phyloP scores from a whole-genome alignment of 2,888 invertebrate species.

The Tanytarsus gracilentus region DNA sequence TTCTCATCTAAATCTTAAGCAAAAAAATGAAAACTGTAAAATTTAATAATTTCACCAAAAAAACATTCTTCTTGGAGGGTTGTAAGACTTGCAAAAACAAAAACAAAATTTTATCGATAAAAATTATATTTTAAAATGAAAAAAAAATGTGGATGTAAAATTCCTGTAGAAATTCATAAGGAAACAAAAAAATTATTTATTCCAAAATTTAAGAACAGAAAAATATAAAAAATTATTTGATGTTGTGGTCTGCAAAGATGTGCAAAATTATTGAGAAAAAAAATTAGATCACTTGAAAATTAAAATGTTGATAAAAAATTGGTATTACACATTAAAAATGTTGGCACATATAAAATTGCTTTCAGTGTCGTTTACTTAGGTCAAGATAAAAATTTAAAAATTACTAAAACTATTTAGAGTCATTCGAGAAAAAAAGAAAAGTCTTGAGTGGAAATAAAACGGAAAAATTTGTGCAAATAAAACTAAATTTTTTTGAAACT shows the following conservation, averaged over 20 bases:
- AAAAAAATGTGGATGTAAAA: constrained; percentile 18
- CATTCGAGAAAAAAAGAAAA: constrained; percentile 3
- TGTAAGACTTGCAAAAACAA: constrained; percentile 19
- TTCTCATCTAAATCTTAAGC: not conserved
- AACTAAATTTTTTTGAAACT: not conserved
- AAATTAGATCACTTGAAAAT: not conserved
- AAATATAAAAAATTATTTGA: constrained; percentile 16
- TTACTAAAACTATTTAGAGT: constrained; percentile 5
- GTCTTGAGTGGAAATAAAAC: constrained; percentile 4
- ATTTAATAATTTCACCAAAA: not conserved
- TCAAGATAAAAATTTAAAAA: not conserved
- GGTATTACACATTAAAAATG: not conserved
- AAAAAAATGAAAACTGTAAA: no score
- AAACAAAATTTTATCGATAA: not conserved
- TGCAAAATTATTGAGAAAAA: not conserved
- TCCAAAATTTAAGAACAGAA: not conserved
- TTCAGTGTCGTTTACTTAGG: constrained; percentile 22
- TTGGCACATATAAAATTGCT: constrained; percentile 19
- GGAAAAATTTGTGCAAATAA: not conserved
- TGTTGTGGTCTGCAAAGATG: constrained; percentile 24
- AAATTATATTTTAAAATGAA: constrained; percentile 13
- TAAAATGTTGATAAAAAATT: constrained; percentile 18
- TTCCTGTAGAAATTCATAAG: constrained; percentile 11
- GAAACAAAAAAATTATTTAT: constrained; percentile 6
- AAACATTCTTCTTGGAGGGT: constrained; percentile 15